Base-by-base conservation (phyloP, 2,797 vertebrate genomes). In the Helostoma temminkii region DNA sequence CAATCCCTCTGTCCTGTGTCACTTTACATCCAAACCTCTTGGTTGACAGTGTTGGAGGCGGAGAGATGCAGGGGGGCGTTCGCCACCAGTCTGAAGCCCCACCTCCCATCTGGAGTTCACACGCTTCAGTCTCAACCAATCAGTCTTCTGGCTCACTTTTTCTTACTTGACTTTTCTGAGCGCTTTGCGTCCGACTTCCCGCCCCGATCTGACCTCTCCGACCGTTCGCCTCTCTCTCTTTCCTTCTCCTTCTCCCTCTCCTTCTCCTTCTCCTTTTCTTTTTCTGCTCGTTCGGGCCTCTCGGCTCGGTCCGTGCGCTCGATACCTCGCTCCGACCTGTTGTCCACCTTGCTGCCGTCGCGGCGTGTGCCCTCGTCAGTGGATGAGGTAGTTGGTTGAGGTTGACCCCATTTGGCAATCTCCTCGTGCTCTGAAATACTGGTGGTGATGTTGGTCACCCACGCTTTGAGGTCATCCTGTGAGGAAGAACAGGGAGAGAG, bases 321-420 rank as follows among this genome's bases (percentile, higher is more conserved):
- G n/a, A 87, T 92, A 0, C 91, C 93, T 2, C 90, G 88, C 56
- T 94, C 94, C 0, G 93, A 94, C 75, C 88, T 71, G 87, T 93
- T 94, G 55, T 94, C 94, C 0, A 76, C 93, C 85, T 93, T 94
- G 90, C 93, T 94, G 85, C 91, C 94, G 5, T 94, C 93, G 18
- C 79, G 88, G 6, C 94, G 91, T 1, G 94, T 94, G 67, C 93
- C 94, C 87, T 97, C 96, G 42, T 98, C 96, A 0, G 96, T 97
- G 81, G 96, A 97, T 82, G 96, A 98, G 82, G 96, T 97, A 91
- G 96, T 97, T 85, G 95, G 95, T 87, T 93, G 93, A 52, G 94
- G 94, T 70, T 96, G 96, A 54, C 94, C 93, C 94, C 93, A 95
- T 84, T 95, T 96, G 85, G 93, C 91, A 12, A 97, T 95, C 81